These are phyloP conservation scores for Schizaphis graminum DNA, from an alignment of 2,888 invertebrate species.

Conservation along the genomic window DNA sequence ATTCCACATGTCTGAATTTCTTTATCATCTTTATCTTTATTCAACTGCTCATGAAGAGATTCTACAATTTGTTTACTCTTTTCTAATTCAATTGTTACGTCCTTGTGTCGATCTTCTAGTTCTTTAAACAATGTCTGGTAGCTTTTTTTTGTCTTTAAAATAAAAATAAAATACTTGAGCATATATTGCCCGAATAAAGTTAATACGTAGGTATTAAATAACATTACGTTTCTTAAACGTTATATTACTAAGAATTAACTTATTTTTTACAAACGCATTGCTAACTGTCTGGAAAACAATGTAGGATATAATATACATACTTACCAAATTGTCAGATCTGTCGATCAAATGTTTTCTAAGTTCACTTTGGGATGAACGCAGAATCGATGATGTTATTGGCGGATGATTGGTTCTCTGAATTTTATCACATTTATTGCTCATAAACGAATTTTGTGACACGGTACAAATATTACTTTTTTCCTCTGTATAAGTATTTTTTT, in stretches of 20 bases:
- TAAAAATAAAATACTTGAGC: not conserved
- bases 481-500: not conserved
- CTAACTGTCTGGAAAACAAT: too few species aligned
- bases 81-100: not conserved
- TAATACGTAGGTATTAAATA: not conserved
- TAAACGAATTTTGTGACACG: not conserved
- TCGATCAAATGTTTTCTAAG: not conserved
- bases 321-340: not conserved
- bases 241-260: not conserved
- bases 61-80: not conserved
- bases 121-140: not conserved
- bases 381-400: not conserved
- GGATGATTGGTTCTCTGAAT: not conserved
- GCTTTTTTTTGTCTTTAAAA: not conserved
- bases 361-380: not conserved
- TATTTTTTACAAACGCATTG: too few species aligned
- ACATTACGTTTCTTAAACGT: not conserved
- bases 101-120: not conserved
- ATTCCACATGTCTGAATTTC: not conserved
- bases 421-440: not conserved
- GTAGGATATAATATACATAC: not conserved
- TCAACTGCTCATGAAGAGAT: not conserved
- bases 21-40: not conserved
- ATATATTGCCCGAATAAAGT: not conserved
- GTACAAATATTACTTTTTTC: conserved; percentile 8